Conservation (phyloP, 1,140 invertebrate genomes). For the Dendroctonus ponderosae region DNA sequence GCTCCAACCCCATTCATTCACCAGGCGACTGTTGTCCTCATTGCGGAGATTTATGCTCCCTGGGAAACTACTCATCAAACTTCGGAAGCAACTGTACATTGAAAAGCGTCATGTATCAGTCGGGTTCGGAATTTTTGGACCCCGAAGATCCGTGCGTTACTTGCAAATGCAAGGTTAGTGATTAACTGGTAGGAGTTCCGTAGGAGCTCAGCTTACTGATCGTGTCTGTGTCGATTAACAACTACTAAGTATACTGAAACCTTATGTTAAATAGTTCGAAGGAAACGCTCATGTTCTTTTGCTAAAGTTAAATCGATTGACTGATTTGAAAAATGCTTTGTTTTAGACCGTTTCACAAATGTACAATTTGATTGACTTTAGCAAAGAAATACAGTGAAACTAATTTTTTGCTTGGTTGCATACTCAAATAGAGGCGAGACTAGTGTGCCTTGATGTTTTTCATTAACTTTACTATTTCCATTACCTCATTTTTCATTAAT, state of each 20-base stretch:
- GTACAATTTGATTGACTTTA: conserved; percentile 3
- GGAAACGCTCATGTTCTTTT: too few species aligned
- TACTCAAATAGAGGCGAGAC: conserved; percentile 16
- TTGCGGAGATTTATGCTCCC: conserved; percentile 62
- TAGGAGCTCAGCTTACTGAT: not conserved
- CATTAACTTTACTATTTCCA: conserved; percentile 11
- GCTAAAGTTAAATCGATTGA: not conserved
- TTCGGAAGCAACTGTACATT: conserved; percentile 58
- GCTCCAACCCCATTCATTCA: conserved; percentile 63
- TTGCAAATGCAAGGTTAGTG: conserved; percentile 72
- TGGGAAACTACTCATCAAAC: conserved; percentile 38
- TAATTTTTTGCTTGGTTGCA: conserved; percentile 33
- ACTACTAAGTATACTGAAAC: conserved; percentile 3
- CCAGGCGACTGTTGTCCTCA: conserved; percentile 70
- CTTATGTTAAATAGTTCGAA: conserved; percentile 10
- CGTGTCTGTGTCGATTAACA: conserved; percentile 1
- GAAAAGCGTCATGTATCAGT: conserved; percentile 60
- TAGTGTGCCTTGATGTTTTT: conserved; percentile 36
- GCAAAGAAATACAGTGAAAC: conserved; percentile 1
- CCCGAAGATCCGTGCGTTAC: conserved; percentile 67
- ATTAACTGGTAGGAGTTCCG: not conserved
- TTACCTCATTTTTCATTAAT: conserved; percentile 1
- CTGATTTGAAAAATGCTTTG: too few species aligned
- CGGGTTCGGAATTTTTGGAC: conserved; percentile 59
- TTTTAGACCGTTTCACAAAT: not conserved